Evolutionary conservation across 2,888 invertebrate species (phyloP), one percentile per base, ranked within the genome.

Genomic region (Drosophila paramelanica): DNA sequence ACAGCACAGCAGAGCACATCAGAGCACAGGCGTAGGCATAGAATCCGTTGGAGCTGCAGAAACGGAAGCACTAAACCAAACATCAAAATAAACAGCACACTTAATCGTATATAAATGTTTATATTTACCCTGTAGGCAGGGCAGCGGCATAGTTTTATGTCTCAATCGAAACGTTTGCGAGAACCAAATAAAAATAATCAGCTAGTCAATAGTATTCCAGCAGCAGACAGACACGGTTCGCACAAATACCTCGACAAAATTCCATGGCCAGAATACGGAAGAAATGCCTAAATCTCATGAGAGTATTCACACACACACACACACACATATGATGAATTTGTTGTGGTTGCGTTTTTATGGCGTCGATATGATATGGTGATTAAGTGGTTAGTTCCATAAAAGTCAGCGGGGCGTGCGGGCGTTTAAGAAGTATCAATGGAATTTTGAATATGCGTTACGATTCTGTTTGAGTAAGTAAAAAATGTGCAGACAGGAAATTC

Each of bases 81-180:
- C 85, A 85, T 88, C 88, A 89, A 85, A 88, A 85, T 85, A 88
- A 85, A 85, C 89, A 89, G 79, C 89, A 69, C 88, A 85, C 83
- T 85, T 89, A 85, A 85, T 85, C 88, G 84, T 85, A 77, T 79
- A 85, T 85, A 84, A 87, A 89, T 89, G 83, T 89, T 89, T 84
- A 87, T 87, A 70, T 70, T 77, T 77, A 64, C 77, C 55, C 74
- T 20, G 55, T 49, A 27, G 60, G 68, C 74, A 43, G 39, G 52
- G 46, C 72, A 41, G 23, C 46, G 73, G 70, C 88, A 85, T 85
- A 85, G 84, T 85, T 89, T 88, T 81, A 89, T 89, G 74, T 77
- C 88, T 89, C 89, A 77, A 82, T 85, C 68, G 82, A 74, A 73
- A 67, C 74, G 82, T 82, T 88, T 74, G 86, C 73, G 62, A 53